Evolutionary conservation across 2,888 invertebrate genomes (phyloP).

Genomic region (Iphiclides podalirius): DNA sequence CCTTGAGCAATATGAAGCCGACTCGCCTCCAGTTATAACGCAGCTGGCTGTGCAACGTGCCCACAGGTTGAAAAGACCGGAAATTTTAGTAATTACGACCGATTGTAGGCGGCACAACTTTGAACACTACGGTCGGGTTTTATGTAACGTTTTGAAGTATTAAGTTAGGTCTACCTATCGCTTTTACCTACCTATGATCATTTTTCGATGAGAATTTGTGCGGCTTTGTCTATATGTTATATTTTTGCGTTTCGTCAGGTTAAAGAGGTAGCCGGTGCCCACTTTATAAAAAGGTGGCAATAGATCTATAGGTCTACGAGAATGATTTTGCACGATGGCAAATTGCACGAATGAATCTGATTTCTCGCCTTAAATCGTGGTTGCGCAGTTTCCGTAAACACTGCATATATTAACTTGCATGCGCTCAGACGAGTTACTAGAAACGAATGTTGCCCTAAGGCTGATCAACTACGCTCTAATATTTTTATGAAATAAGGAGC

Average conservation of each 20-base stretch:
- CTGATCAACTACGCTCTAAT: neutral
- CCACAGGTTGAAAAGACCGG: constrained; percentile 19
- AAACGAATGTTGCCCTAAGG: neutral
- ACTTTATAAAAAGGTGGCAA: too few relatives aligned
- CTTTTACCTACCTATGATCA: too few relatives aligned
- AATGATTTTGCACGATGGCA: too few relatives aligned
- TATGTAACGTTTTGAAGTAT: constrained; percentile 9
- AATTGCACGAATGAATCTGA: neutral
- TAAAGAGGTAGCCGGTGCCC: too few relatives aligned
- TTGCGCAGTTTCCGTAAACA: constrained; percentile 1
- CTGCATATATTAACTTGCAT: neutral
- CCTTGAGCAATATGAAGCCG: constrained; percentile 21
- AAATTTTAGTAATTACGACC: constrained; percentile 22
- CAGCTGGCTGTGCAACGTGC: constrained; percentile 13
- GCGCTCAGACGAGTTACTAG: neutral
- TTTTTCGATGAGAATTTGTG: too few relatives aligned
- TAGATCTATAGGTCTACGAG: too few relatives aligned
- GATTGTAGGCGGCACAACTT: constrained; percentile 14
- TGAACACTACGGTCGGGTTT: constrained; percentile 8
- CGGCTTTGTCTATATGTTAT: too few relatives aligned
- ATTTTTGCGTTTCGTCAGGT: neutral
- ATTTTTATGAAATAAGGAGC: neutral
- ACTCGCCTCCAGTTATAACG: constrained; percentile 16
- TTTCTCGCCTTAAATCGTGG: neutral
- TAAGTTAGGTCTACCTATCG: too few relatives aligned